Base-by-base conservation (phyloP, 2,888 invertebrate species). In the Torymus tubicola region DNA sequence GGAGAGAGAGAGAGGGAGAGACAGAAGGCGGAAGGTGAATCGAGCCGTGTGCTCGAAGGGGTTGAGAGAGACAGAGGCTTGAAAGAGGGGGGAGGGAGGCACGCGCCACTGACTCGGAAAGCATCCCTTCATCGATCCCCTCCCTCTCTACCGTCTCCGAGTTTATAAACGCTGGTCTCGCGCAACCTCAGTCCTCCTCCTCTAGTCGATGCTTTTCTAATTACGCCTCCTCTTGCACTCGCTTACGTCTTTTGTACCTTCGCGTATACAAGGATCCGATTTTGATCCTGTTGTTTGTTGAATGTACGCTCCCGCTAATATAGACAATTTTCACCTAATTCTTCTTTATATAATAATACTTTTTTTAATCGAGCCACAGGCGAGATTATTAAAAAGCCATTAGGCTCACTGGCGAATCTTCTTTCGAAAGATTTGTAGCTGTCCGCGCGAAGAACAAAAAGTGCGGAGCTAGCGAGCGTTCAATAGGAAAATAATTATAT, bases 81-180 rank as follows among this genome's bases (percentile, higher is more conserved):
- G 63, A 42, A 31, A 55, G 31, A 52, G 55, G 42, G 76, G n/a
- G 42, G 76, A n/a, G 70, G 31, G 52, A 58, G 77, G 57, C 75
- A 78, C 78, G 78, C 64, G 78, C 78, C 71, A 65, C 58, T 71
- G 65, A 58, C 71, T 65, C 65, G 65, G 60, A 71, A 71, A 78
- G 65, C 71, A 78, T 71, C 78, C 60, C 78, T 71, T 31, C 65
- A 78, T 78, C 61, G 78, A 72, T 79, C 83, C 31, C 31, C 31
- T 81, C 78, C 81, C 73, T 72, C 73, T 74, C 80, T 16, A 52
- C 58, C 60, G 13, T 60, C 60, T 21, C 60, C 10, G 16, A 14
- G 24, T 21, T 57, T 65, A 65, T 65, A 65, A 52, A 65, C 52
- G 18, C 21, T 64, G 42, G 42, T 42, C 64, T 42, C 64, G 42